These are phyloP conservation scores for Parnassius smintheus DNA, from an alignment of 2,888 invertebrate species.

Conservation along the genomic window DNA sequence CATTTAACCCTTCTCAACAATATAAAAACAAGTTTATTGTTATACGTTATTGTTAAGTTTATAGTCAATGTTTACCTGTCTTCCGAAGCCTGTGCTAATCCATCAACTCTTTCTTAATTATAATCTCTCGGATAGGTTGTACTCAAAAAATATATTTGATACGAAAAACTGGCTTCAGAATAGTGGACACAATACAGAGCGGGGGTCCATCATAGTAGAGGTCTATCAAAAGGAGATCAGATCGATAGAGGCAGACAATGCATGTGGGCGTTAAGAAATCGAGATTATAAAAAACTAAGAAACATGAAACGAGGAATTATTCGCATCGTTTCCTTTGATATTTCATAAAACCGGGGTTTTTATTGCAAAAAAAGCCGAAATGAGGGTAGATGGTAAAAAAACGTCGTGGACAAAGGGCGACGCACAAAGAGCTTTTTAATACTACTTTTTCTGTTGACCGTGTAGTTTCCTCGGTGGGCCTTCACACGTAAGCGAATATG, in stretches of 20 bases:
- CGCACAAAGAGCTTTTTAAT: constrained; percentile 65
- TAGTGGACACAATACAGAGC: constrained; percentile 68
- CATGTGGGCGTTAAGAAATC: constrained; percentile 70
- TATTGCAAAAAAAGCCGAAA: constrained; percentile 72
- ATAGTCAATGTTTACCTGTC: constrained; percentile 5
- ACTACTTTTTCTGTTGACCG: constrained; percentile 63
- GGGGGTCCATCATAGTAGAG: constrained; percentile 64
- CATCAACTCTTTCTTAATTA: constrained; percentile 51
- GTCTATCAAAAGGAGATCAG: constrained; percentile 79
- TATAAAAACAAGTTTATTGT: constrained; percentile 1
- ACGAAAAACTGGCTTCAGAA: constrained; percentile 37
- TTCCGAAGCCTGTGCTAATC: constrained; percentile 38
- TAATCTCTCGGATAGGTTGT: constrained; percentile 29
- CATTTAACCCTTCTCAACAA: not conserved
- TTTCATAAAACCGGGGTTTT: constrained; percentile 75
- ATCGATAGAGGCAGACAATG: constrained; percentile 71
- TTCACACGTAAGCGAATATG: constrained; percentile 23
- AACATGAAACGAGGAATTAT: constrained; percentile 80
- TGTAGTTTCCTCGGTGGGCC: constrained; percentile 50
- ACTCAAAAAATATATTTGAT: constrained; percentile 1
- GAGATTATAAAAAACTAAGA: constrained; percentile 58
- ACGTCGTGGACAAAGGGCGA: constrained; percentile 71
- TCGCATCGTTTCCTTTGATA: constrained; percentile 78
- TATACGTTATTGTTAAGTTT: not conserved
- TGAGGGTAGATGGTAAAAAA: constrained; percentile 68